phyloP scores from a whole-genome alignment of 2,888 invertebrate species.

The Diplazon laetatorius region DNA sequence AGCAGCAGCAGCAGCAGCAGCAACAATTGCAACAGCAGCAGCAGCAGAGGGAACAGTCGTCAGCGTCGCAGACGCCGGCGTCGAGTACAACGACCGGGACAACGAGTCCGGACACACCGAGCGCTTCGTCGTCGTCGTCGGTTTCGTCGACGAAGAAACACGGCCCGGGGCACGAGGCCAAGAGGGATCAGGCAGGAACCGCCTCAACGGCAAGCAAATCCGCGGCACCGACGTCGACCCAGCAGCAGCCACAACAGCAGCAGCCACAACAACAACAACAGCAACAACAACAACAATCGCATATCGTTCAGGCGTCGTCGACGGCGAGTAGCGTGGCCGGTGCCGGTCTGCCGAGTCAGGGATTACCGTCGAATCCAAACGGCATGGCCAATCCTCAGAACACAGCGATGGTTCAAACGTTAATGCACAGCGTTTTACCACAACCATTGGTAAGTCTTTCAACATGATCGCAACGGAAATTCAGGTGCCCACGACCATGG shows the following conservation, averaged over 20 bases:
- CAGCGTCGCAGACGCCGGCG: slow-evolving; percentile 72
- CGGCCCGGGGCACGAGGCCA: slow-evolving; percentile 73
- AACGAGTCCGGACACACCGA: slow-evolving; percentile 77
- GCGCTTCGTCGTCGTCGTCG: slow-evolving; percentile 63
- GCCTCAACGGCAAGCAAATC: slow-evolving; percentile 63
- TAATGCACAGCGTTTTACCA: slow-evolving; percentile 81
- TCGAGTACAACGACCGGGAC: slow-evolving; percentile 74
- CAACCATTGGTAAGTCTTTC: slow-evolving; percentile 79
- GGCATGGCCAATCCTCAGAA: slow-evolving; percentile 76
- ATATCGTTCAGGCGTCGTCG: slow-evolving; percentile 58
- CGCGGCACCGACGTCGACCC: slow-evolving; percentile 58
- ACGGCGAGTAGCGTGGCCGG: slow-evolving; percentile 70
- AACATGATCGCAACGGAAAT: slow-evolving; percentile 1
- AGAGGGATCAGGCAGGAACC: slow-evolving; percentile 72
- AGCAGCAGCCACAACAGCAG: slow-evolving; percentile 68
- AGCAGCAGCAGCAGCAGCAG: slow-evolving; percentile 75
- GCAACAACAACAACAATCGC: slow-evolving; percentile 71
- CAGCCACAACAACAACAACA: too few species aligned
- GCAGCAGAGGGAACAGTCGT: slow-evolving; percentile 67
- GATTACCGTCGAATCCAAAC: slow-evolving; percentile 77
- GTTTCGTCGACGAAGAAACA: slow-evolving; percentile 73
- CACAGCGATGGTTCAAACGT: slow-evolving; percentile 79
- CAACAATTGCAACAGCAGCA: slow-evolving; percentile 70
- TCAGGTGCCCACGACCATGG: too few species aligned
- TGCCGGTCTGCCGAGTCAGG: slow-evolving; percentile 74